Conservation (phyloP, 64 coral and sea anemone species). For the Dendrophyllia cribrosa region DNA sequence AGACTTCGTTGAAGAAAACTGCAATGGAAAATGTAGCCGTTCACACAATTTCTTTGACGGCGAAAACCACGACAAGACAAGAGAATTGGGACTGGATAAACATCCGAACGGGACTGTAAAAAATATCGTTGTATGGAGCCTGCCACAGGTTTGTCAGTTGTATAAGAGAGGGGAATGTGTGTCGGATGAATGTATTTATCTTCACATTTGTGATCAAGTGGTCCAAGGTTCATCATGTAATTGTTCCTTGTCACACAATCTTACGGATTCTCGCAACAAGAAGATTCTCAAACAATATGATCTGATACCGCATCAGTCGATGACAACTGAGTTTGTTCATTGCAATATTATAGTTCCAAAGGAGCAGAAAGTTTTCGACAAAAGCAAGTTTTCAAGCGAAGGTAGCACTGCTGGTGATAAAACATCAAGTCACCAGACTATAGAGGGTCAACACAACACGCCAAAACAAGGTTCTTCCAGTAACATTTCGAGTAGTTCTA, state of each 20-base stretch:
- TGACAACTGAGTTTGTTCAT: neutral
- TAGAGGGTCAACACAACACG: neutral
- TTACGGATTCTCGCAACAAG: slow-evolving; percentile 12
- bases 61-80: slow-evolving; percentile 13
- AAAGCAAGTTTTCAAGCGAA: neutral
- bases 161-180: slow-evolving; percentile 19
- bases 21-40: slow-evolving; percentile 6
- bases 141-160: slow-evolving; percentile 54
- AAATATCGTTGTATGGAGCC: slow-evolving; percentile 13
- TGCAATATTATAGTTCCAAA: neutral
- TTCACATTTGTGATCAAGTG: slow-evolving; percentile 39
- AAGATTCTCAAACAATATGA: neutral
- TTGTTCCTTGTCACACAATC: slow-evolving; percentile 17
- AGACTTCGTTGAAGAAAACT: slow-evolving; percentile 38
- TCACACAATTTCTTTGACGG: slow-evolving; percentile 47
- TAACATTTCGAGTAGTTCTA: neutral
- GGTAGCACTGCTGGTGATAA: neutral
- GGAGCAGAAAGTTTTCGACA: neutral
- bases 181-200: neutral
- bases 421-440: no score
- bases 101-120: neutral
- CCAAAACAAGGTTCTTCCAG: neutral
- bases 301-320: neutral
- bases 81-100: slow-evolving; percentile 8
- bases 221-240: neutral